Base-by-base conservation (phyloP, 2,888 invertebrate genomes). In the Saturnia japonica region DNA sequence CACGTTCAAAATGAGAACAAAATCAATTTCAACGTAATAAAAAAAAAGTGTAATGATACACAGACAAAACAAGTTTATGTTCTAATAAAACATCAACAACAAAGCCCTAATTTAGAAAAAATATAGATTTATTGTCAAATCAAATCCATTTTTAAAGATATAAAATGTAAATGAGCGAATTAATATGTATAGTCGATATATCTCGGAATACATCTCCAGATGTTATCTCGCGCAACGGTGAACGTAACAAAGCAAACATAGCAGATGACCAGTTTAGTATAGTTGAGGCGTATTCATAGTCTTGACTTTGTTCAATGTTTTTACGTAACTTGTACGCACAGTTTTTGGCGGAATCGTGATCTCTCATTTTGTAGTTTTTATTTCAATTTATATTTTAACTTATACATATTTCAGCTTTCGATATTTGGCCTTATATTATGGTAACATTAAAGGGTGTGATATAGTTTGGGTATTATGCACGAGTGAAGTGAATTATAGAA, bases 131-230 rank as follows among this genome's bases (percentile, higher is more conserved):
- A 80, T 77, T 77, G 81, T 76, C 76, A 73, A 74, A 67, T 74
- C 70, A 70, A 51, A 54, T 19, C 54, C 66, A 51, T 68, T 4
- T 34, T 4, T 4, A 73, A 67, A 74, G 74, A 72, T 75, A 74
- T 76, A 76, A 77, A 77, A 76, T 74, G 74, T 76, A 77, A 77
- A 79, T 77, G 75, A 83, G 80, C 73, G 75, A 72, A 83, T 80
- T 75, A 81, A 74, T 79, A 83, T 79, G 74, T 72, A 72, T 72
- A 67, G 76, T 76, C 77, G 73, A 73, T 74, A 68, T 80, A 87
- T 85, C 85, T 80, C 76, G 19, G 76, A 83, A 85, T 78, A 72
- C 77, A 86, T 85, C 85, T 79, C 25, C 47, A 76, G 86, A 87
- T 85, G 67, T 67, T 78, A 82, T 83, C 84, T 75, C 79, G 68